Conservation (phyloP, 2,113 vertebrate genomes). For the Hypocryptadius cinnamomeus region DNA sequence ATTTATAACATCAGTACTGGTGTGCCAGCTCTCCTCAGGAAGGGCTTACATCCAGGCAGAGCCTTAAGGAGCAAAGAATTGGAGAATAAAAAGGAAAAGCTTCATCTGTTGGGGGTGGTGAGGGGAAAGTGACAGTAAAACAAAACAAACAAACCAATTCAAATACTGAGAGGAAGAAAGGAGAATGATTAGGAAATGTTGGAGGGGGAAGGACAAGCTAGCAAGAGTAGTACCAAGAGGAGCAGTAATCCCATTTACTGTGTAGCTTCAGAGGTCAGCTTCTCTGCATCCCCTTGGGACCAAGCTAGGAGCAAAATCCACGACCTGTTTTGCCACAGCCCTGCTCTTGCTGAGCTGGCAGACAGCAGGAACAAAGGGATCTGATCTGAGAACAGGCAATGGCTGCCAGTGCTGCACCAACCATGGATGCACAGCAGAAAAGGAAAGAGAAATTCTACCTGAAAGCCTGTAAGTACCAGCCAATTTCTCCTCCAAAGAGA, state of each 20-base stretch:
- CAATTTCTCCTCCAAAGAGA: neutral
- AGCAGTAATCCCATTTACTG: neutral
- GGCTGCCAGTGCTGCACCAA: neutral
- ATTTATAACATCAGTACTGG: neutral
- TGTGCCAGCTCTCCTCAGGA: constrained; percentile 37
- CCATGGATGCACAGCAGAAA: neutral
- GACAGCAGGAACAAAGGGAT: neutral
- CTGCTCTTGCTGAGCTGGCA: neutral
- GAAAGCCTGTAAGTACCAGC: neutral
- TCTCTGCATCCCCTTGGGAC: neutral
- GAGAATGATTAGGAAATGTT: neutral
- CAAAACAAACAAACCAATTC: neutral
- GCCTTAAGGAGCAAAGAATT: neutral
- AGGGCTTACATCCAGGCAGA: neutral
- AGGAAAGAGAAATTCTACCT: neutral
- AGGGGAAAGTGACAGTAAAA: neutral
- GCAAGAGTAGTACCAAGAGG: neutral
- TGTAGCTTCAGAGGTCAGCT: neutral
- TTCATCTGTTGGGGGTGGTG: neutral
- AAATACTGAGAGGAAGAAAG: neutral
- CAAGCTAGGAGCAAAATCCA: neutral
- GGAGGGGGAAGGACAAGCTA: neutral
- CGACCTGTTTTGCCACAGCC: neutral
- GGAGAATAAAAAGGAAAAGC: constrained; percentile 4
- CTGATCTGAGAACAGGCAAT: neutral